Percentiles rank a stretch among this genome's conserved stretches.
Conservation (phyloP, 1,140 invertebrate genomes). For the Rhyacophila brunnea region DNA sequence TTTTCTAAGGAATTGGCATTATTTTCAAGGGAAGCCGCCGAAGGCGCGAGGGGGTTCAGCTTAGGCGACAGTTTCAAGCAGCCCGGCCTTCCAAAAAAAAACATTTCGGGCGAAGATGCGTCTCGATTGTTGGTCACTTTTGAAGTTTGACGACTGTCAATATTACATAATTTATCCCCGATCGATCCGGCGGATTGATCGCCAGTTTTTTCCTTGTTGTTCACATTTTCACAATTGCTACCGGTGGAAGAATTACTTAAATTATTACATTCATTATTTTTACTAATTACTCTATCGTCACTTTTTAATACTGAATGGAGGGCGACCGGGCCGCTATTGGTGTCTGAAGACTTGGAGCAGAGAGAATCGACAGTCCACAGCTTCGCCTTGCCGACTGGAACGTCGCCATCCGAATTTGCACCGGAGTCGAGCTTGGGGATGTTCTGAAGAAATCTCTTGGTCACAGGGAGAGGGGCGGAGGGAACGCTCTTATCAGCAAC, state of each 20-base stretch:
- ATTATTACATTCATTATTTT: conserved; percentile 19
- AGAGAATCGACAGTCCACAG: conserved; percentile 33
- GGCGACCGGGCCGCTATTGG: conserved; percentile 12
- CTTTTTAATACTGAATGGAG: conserved; percentile 30
- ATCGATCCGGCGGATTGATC: not conserved
- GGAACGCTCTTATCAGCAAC: conserved; percentile 15
- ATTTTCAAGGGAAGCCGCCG: not conserved
- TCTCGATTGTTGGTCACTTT: not conserved
- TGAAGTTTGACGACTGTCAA: not conserved
- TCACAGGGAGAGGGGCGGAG: conserved; percentile 32
- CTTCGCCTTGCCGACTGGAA: conserved; percentile 23
- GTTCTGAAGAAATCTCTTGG: conserved; percentile 35
- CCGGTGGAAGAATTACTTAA: conserved; percentile 12
- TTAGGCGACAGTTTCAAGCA: conserved; percentile 41
- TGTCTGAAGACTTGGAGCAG: conserved; percentile 24
- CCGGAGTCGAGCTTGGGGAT: conserved; percentile 26
- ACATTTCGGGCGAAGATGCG: conserved; percentile 35
- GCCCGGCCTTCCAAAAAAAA: conserved; percentile 52
- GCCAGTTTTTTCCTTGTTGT: conserved; percentile 11
- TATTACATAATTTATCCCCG: not conserved
- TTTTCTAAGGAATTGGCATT: not conserved
- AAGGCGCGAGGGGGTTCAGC: not conserved
- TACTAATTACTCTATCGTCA: conserved; percentile 29
- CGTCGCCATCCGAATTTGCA: conserved; percentile 19
- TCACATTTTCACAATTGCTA: conserved; percentile 7